Base-by-base conservation (phyloP, 2,797 vertebrate genomes). In the Lophotriccus pileatus region DNA sequence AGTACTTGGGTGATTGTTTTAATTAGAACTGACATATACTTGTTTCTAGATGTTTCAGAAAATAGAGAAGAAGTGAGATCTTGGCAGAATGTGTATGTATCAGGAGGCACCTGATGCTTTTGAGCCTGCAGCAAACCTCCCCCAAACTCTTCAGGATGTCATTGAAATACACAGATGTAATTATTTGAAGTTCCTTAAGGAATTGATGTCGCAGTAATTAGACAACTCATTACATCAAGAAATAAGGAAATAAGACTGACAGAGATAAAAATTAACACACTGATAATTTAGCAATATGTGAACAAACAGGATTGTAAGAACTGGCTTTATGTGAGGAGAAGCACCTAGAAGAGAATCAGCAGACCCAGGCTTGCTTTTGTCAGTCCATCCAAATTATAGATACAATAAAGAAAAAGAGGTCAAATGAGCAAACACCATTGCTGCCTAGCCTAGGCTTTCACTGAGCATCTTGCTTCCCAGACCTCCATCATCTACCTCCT, bases 151-250 rank as follows among this genome's bases (percentile, higher is more conserved):
- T 97, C 93, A 94, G 89, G 80, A 74, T 94, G 89, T 93, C 93
- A 89, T 93, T 94, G 90, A 96, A 91, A 95, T 80, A 96, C 77
- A 94, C 77, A 95, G 91, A 96, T 94, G 89, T 90, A 94, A 96
- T 96, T 96, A 96, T 96, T 88, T 96, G 83, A 94, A 96, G 89
- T 94, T 96, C 89, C 91, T 94, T 84, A 69, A 96, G 95, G 93
- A 96, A 97, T 96, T 97, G 96, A 96, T 98, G 96, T 95, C 9
- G 68, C 96, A 94, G 90, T 98, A 97, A 98, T 98, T 98, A 98
- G 97, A 97, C 94, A 97, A 97, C 91, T 97, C 97, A 95, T 97
- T 98, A 97, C 95, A 98, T 96, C 96, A 96, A 98, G 96, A 96
- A 97, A 96, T 97, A 95, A 97, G 88, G 89, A 96, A 97, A 91